Conservation (phyloP, 1,140 invertebrate genomes). For the Sycophaga agraensis region DNA sequence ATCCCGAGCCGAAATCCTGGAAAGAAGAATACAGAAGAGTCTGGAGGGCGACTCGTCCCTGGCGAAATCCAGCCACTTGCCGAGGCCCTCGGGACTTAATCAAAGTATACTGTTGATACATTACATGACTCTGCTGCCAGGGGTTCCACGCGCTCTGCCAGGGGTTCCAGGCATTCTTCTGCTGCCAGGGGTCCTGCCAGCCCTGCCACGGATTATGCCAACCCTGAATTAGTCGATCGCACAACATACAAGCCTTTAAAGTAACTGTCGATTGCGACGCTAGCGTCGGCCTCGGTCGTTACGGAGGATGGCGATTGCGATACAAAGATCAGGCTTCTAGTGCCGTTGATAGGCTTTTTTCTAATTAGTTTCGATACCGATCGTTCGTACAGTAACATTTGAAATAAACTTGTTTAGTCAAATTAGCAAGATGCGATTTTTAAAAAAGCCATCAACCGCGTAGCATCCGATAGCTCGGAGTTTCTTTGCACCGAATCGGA, state of each 20-base stretch:
- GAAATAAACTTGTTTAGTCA: no score
- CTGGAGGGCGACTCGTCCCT: not conserved
- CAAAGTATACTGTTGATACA: constrained; percentile 1
- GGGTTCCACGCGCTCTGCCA: constrained; percentile 30
- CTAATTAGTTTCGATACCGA: no score
- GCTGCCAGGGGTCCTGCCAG: constrained; percentile 19
- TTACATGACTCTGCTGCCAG: constrained; percentile 25
- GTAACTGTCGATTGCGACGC: no score
- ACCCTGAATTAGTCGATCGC: not conserved
- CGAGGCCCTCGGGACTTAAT: not conserved
- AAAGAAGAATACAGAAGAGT: no score
- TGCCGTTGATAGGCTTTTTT: no score
- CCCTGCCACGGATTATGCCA: constrained; percentile 2
- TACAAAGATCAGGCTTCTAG: no score
- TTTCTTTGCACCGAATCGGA: constrained; percentile 29
- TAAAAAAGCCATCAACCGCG: not conserved
- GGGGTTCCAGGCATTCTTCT: constrained; percentile 25
- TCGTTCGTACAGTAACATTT: no score
- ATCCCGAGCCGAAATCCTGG: no score
- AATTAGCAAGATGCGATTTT: no score
- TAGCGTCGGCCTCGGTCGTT: not conserved
- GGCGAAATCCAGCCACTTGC: constrained; percentile 9
- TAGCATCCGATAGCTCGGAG: not conserved
- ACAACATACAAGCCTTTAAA: constrained; percentile 3
- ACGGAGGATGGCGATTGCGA: constrained; percentile 29